Evolutionary conservation across 2,797 vertebrate species (phyloP).

Genomic region (Myotis daubentonii): DNA sequence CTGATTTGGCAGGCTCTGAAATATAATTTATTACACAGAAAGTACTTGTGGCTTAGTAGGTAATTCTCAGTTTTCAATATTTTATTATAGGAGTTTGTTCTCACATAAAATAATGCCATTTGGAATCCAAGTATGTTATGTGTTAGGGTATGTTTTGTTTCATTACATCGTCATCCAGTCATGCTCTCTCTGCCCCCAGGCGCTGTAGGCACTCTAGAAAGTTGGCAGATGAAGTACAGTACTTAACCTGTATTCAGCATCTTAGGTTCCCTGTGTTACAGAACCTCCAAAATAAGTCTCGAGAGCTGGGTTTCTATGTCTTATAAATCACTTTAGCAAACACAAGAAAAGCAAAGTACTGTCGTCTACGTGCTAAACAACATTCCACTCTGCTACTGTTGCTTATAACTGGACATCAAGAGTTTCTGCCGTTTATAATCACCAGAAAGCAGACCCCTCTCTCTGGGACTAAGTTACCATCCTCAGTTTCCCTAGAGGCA

Average conservation of each 20-base stretch:
- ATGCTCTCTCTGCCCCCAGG: not conserved
- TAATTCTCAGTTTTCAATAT: constrained; percentile 32
- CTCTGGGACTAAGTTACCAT: constrained; percentile 48
- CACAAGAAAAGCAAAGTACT: constrained; percentile 52
- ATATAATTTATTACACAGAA: not conserved
- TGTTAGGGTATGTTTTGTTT: constrained; percentile 1
- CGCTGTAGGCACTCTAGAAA: not conserved
- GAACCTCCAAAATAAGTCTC: not conserved
- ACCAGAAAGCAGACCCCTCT: constrained; percentile 27
- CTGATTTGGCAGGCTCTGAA: not conserved
- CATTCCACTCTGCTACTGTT: constrained; percentile 14
- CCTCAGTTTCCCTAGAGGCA: not conserved
- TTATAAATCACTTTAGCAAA: constrained; percentile 7
- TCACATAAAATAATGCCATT: constrained; percentile 9
- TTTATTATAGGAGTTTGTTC: constrained; percentile 32
- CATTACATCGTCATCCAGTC: not conserved
- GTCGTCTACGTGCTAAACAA: constrained; percentile 18
- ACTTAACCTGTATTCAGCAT: constrained; percentile 56
- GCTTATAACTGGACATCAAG: not conserved
- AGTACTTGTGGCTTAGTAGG: not conserved
- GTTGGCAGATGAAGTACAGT: not conserved
- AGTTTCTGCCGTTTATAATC: constrained; percentile 39
- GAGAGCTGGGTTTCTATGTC: not conserved
- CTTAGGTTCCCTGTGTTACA: constrained; percentile 11
- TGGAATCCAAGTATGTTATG: constrained; percentile 39